phyloP scores from a whole-genome alignment of 2,797 vertebrate genomes.

The Peromyscus nudipes region DNA sequence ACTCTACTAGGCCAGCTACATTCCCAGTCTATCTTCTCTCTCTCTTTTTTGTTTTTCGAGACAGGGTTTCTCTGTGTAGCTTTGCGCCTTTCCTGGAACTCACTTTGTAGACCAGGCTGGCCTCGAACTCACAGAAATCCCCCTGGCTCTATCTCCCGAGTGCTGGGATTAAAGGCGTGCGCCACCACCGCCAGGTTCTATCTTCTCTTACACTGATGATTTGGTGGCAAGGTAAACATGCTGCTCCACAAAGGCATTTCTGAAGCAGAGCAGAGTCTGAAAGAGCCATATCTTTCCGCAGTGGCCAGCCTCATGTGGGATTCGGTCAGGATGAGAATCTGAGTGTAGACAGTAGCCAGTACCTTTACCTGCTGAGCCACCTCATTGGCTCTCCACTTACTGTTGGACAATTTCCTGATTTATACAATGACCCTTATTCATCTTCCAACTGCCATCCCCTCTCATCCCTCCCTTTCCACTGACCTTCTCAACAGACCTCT shows the following conservation, averaged over 20 bases:
- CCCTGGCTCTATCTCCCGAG: too few relatives aligned
- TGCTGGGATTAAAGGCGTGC: too few relatives aligned
- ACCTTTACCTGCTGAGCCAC: background rate
- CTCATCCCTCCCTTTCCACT: too few relatives aligned
- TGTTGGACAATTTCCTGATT: background rate
- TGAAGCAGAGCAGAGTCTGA: constrained; percentile 1
- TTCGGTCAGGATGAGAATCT: background rate
- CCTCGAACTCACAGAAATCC: too few relatives aligned
- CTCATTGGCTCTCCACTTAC: background rate
- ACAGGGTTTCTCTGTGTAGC: too few relatives aligned
- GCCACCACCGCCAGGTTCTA: too few relatives aligned
- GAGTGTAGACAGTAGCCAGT: background rate
- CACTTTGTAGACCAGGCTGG: too few relatives aligned
- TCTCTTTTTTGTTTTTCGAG: too few relatives aligned
- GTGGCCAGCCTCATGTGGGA: background rate
- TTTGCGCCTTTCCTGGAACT: too few relatives aligned
- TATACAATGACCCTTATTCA: background rate
- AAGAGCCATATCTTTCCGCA: background rate
- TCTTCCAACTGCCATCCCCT: background rate
- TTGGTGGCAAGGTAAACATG: background rate
- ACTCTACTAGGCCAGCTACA: background rate
- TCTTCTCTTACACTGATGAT: too few relatives aligned
- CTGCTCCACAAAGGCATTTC: background rate
- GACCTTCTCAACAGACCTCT: background rate
- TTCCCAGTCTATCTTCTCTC: too few relatives aligned